These are phyloP conservation scores for Gymnobelideus leadbeateri DNA, from an alignment of 2,113 vertebrate genomes.

Conservation along the genomic window DNA sequence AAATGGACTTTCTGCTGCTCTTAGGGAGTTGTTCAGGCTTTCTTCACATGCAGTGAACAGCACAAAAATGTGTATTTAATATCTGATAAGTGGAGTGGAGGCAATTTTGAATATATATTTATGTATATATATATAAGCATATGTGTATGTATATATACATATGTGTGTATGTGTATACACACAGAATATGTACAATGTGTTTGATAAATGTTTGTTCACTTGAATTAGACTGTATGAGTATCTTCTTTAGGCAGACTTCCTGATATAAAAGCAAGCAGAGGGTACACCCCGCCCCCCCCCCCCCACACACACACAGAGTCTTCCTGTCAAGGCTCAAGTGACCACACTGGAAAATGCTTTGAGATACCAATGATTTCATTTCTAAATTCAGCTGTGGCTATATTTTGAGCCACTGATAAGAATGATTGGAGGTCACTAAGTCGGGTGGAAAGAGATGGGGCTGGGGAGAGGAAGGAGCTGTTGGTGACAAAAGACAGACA, in stretches of 20 bases:
- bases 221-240: neutral
- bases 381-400: neutral
- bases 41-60: neutral
- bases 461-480: neutral
- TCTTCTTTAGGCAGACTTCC: neutral
- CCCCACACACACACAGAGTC: neutral
- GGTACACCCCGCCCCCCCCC: neutral
- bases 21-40: neutral
- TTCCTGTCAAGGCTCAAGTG: neutral
- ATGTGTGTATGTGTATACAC: too few species aligned
- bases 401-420: neutral
- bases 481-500: neutral
- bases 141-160: too few species aligned
- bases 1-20: neutral
- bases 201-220: neutral
- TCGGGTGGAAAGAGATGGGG: neutral
- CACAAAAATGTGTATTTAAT: neutral
- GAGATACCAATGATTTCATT: neutral
- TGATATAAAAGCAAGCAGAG: neutral
- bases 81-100: neutral
- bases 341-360: fast-evolving
- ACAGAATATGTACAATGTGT: neutral
- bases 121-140: too few species aligned
- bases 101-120: neutral
- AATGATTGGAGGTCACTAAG: too few species aligned